phyloP scores from a whole-genome alignment of 2,113 vertebrate species.

The Ictalurus furcatus region DNA sequence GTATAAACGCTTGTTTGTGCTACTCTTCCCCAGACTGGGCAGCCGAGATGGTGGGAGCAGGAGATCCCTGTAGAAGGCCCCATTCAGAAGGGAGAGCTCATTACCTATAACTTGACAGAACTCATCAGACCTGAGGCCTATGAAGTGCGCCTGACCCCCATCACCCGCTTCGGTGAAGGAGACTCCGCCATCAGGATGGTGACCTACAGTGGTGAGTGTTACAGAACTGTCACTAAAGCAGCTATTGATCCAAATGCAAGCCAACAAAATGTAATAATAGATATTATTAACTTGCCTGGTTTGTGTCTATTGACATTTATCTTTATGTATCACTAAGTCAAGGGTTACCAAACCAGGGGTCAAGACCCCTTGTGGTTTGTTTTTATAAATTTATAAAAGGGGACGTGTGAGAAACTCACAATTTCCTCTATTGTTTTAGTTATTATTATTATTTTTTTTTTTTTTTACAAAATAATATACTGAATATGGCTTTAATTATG shows the following conservation, averaged over 20 bases:
- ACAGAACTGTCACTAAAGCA: background rate
- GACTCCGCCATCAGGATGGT: conserved; percentile 92
- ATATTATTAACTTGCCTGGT: background rate
- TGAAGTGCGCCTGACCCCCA: conserved; percentile 92
- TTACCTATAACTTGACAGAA: conserved; percentile 95
- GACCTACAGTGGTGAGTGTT: conserved; percentile 91
- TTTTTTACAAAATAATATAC: background rate
- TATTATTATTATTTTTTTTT: background rate
- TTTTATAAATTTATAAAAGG: background rate
- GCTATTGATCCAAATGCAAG: background rate
- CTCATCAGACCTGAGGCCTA: conserved; percentile 94
- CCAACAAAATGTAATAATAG: background rate
- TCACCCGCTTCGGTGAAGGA: conserved; percentile 94
- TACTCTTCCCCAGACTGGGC: conserved; percentile 78
- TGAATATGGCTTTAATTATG: background rate
- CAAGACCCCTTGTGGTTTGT: background rate
- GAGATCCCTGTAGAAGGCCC: conserved; percentile 90
- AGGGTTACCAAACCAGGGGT: background rate
- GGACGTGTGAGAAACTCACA: background rate
- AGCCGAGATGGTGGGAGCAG: conserved; percentile 97
- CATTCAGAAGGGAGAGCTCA: conserved; percentile 91
- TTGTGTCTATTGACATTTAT: background rate
- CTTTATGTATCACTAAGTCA: background rate
- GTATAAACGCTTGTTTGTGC: background rate
- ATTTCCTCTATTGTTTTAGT: background rate